phyloP scores from a whole-genome alignment of 2,888 invertebrate species.

The Empis livida region DNA sequence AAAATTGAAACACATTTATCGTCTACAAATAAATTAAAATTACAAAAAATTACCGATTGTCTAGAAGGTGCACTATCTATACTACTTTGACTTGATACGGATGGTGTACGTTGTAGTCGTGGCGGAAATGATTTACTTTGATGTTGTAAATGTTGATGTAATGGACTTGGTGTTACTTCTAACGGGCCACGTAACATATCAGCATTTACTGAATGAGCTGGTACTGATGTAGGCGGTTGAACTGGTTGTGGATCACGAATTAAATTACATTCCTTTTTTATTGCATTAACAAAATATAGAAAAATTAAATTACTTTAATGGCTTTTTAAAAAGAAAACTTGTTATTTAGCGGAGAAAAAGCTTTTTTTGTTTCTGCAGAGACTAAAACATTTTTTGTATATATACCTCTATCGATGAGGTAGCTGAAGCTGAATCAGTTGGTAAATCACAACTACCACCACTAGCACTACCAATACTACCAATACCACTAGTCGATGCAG shows the following conservation, averaged over 20 bases:
- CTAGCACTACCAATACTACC: constrained; percentile 30
- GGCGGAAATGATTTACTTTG: constrained; percentile 57
- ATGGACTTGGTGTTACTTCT: constrained; percentile 42
- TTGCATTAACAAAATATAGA: background rate
- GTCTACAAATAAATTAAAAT: background rate
- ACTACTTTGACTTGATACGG: constrained; percentile 72
- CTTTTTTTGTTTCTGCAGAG: background rate
- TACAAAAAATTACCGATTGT: constrained; percentile 31
- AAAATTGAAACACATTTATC: too few relatives aligned
- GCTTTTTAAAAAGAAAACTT: too few relatives aligned
- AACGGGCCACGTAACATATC: constrained; percentile 39
- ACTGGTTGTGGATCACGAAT: constrained; percentile 49
- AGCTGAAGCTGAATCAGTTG: constrained; percentile 23
- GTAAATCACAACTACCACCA: constrained; percentile 31
- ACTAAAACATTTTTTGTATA: background rate
- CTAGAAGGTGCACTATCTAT: constrained; percentile 60
- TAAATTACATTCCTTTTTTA: constrained; percentile 52
- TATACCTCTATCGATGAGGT: constrained; percentile 26
- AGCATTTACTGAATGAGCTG: constrained; percentile 27
- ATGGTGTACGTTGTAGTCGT: constrained; percentile 61
- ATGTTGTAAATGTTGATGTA: constrained; percentile 47
- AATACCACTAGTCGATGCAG: constrained; percentile 32
- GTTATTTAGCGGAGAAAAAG: too few relatives aligned
- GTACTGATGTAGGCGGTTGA: constrained; percentile 42
- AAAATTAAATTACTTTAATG: background rate